Evolutionary conservation across 1,140 invertebrate genomes (phyloP), one percentile per base, ranked within the genome.

Genomic region (Mizuhopecten yessoensis): DNA sequence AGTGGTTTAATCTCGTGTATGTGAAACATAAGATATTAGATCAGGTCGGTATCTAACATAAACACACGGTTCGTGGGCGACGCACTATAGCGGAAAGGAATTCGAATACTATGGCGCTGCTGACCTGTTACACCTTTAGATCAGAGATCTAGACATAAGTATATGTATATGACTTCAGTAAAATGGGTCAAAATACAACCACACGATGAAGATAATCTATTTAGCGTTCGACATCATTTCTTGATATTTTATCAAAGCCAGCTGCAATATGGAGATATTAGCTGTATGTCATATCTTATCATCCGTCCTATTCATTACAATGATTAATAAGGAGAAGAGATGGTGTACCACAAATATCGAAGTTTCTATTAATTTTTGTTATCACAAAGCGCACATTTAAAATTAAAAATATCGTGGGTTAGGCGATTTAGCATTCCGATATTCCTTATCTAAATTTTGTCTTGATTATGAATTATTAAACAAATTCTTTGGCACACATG

Each of bases 71-170:
- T 75, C 57, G 9, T 29, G 29, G 57, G 57, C 57, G 57, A 75
- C 23, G 57, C 57, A n/a, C n/a, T 75, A 75, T 75, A n/a, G 57
- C 57, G 57, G 23, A 75, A 75, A 75, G 57, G 57, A 75, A 75
- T 75, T n/a, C n/a, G 5, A 75, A 75, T 75, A 75, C n/a, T 7
- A 29, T 75, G n/a, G n/a, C 57, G 57, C 57, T 29, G n/a, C 29
- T 75, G 57, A 75, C 57, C 57, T 29, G 11, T 29, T 9, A 29
- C n/a, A 29, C 23, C 57, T 75, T 75, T 75, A 75, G 57, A 75
- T 75, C 57, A 3, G n/a, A 75, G 23, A 75, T 75, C 7, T 3
- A 20, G 42, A 45, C 9, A 45, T 17, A 45, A 9, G 17, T 45
- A 5, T 13, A 39, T 7, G 36, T 7, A 39, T 45, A 45, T 1